These are phyloP conservation scores for Drosophila nigromelanica DNA, from an alignment of 1,140 invertebrate genomes.

Conservation along the genomic window DNA sequence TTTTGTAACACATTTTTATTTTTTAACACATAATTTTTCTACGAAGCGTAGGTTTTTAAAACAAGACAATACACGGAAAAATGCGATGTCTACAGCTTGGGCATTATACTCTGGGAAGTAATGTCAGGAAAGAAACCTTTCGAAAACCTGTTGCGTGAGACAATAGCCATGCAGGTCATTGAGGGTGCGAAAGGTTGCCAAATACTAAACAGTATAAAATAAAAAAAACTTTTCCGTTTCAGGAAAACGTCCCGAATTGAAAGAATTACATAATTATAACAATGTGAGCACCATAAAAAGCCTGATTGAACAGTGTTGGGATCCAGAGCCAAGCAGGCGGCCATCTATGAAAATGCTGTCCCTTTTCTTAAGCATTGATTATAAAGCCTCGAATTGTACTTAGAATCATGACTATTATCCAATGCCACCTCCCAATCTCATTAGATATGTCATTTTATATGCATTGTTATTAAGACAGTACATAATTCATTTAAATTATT, in stretches of 20 bases:
- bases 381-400: background rate
- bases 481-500: too few relatives aligned
- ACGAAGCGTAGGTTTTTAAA: background rate
- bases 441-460: too few relatives aligned
- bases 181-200: background rate
- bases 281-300: background rate
- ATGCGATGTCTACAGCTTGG: slow-evolving; percentile 42
- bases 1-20: too few relatives aligned
- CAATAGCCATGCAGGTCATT: too few relatives aligned
- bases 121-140: background rate
- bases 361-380: background rate
- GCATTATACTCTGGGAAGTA: slow-evolving; percentile 10
- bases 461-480: too few relatives aligned
- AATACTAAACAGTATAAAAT: too few relatives aligned
- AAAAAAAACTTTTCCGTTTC: background rate
- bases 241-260: background rate
- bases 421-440: too few relatives aligned
- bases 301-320: slow-evolving; percentile 1
- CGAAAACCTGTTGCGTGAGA: too few relatives aligned
- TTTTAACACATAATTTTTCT: background rate
- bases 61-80: slow-evolving; percentile 12
- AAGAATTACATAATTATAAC: background rate
- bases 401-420: too few relatives aligned
- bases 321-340: background rate
- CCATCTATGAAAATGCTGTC: slow-evolving; percentile 5